Conservation (phyloP, 2,113 vertebrate species). For the Hiodon tergisus region DNA sequence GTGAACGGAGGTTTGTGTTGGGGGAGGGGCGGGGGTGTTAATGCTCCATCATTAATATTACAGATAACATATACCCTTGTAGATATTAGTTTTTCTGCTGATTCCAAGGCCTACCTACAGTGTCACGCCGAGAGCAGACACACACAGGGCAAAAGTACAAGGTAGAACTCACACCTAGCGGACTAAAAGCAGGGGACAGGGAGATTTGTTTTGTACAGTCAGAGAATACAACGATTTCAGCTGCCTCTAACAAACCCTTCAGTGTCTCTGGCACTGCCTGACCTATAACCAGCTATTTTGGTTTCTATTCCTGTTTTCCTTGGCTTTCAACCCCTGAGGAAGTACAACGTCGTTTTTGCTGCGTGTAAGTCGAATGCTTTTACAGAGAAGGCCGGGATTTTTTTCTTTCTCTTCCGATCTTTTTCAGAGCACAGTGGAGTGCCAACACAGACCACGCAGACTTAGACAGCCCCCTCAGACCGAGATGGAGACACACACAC, state of each 20-base stretch:
- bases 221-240: background rate
- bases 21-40: background rate
- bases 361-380: no score
- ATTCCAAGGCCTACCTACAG: constrained; percentile 11
- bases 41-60: background rate
- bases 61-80: constrained; percentile 6
- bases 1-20: no score
- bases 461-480: no score
- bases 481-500: background rate
- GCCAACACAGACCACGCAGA: no score
- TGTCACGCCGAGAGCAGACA: background rate
- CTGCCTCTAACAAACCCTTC: background rate
- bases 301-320: no score
- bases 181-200: background rate
- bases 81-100: background rate
- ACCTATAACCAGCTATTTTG: background rate
- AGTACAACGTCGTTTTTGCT: no score
- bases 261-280: background rate
- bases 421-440: no score
- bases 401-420: no score
- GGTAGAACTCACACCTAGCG: background rate
- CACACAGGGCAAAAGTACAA: background rate
- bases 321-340: no score
- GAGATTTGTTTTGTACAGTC: background rate
- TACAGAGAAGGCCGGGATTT: no score